These are phyloP conservation scores for Ptycholaimellus sp. DNA, from an alignment of 2,888 invertebrate genomes.

Conservation along the genomic window DNA sequence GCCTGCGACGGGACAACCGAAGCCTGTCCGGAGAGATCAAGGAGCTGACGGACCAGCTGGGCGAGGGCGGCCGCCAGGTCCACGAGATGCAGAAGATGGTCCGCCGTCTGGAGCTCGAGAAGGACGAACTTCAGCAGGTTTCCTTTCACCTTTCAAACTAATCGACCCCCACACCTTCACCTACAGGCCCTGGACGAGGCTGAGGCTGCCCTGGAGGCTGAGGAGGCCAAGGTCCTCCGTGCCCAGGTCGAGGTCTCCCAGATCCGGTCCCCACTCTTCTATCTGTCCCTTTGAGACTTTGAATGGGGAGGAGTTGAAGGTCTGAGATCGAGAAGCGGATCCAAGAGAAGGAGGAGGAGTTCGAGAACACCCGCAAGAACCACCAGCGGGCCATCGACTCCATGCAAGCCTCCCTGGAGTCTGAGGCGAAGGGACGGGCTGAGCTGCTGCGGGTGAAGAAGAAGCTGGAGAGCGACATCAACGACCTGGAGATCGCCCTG, in stretches of 20 bases:
- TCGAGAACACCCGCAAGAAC: constrained; percentile 90
- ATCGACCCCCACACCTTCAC: too few relatives aligned
- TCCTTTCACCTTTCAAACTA: too few relatives aligned
- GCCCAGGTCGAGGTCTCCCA: constrained; percentile 92
- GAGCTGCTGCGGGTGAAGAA: constrained; percentile 99
- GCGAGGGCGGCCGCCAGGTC: constrained; percentile 95
- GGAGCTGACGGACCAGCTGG: constrained; percentile 94
- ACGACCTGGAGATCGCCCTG: constrained; percentile 92
- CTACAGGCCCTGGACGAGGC: constrained; percentile 72
- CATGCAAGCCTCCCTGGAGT: constrained; percentile 84
- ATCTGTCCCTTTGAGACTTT: too few relatives aligned
- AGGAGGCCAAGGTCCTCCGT: constrained; percentile 73
- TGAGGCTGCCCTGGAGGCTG: constrained; percentile 93
- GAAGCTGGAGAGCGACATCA: constrained; percentile 98
- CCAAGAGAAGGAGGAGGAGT: constrained; percentile 99
- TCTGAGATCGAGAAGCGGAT: constrained; percentile 56
- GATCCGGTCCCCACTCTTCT: constrained; percentile 65
- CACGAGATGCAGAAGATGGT: constrained; percentile 98
- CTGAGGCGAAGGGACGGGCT: constrained; percentile 97
- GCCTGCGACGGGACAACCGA: constrained; percentile 93
- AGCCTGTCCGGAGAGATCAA: constrained; percentile 93
- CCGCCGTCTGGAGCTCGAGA: constrained; percentile 94
- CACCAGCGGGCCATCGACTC: constrained; percentile 98
- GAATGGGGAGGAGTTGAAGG: too few relatives aligned
- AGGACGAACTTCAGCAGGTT: constrained; percentile 64